These are phyloP conservation scores for Bhutanitis thaidina DNA, from an alignment of 2,888 invertebrate species.

Conservation along the genomic window DNA sequence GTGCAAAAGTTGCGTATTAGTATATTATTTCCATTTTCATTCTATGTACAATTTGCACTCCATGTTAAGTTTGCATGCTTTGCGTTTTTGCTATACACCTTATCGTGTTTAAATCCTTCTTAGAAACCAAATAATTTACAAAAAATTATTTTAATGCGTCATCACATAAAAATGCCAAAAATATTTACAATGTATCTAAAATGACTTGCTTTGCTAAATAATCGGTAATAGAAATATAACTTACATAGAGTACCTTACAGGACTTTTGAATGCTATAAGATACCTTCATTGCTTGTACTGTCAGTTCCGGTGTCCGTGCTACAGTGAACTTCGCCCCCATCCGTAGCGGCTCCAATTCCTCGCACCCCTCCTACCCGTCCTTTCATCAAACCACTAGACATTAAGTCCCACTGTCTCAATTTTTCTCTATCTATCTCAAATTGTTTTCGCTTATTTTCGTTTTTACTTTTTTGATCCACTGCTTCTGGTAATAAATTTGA, in stretches of 20 bases:
- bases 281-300: conserved; percentile 75
- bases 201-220: conserved; percentile 67
- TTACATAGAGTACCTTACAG: conserved; percentile 72
- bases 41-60: conserved; percentile 42
- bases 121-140: conserved; percentile 28
- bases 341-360: conserved; percentile 54
- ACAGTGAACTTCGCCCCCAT: conserved; percentile 48
- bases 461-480: conserved; percentile 24
- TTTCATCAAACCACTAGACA: conserved; percentile 89
- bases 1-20: conserved; percentile 42
- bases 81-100: conserved; percentile 50
- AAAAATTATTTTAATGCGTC: conserved; percentile 21
- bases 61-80: conserved; percentile 55
- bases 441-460: conserved; percentile 54
- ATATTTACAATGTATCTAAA: conserved; percentile 48
- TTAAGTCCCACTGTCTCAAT: conserved; percentile 92
- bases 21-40: conserved; percentile 30
- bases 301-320: conserved; percentile 62
- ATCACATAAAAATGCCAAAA: conserved; percentile 48
- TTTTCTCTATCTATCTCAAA: conserved; percentile 90
- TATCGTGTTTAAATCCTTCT: conserved; percentile 57
- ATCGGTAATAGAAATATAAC: conserved; percentile 60
- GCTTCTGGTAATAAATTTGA: conserved; percentile 19
- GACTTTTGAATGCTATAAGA: conserved; percentile 72
- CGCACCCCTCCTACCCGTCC: conserved; percentile 60